Evolutionary conservation across 1,140 invertebrate species (phyloP).

Genomic region (Diachasmimorpha longicaudata): DNA sequence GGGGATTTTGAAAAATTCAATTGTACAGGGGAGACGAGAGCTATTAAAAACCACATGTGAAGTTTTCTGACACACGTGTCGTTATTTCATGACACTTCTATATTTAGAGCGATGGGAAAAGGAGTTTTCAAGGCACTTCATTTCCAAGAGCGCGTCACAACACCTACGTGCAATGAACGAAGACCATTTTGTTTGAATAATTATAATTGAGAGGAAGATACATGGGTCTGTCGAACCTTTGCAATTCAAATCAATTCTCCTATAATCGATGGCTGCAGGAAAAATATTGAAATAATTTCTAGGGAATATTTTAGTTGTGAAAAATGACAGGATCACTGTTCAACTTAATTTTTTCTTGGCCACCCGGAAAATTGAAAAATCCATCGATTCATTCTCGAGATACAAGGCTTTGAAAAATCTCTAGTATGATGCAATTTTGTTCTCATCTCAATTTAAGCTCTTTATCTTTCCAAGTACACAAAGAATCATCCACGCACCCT

Average conservation of each 20-base stretch:
- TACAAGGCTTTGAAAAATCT: not conserved
- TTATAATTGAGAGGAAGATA: not conserved
- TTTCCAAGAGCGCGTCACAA: constrained; percentile 8
- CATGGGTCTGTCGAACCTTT: not conserved
- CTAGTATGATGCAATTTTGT: not conserved
- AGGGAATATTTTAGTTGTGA: not conserved
- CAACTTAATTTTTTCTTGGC: too few species aligned
- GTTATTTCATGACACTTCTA: constrained; percentile 42
- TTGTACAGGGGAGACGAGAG: not conserved
- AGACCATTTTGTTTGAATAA: not conserved
- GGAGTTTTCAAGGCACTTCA: constrained; percentile 19
- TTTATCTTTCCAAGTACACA: constrained; percentile 10
- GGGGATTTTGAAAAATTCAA: not conserved
- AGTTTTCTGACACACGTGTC: constrained; percentile 27
- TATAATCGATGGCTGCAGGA: too few species aligned
- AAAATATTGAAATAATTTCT: too few species aligned
- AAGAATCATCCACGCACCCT: constrained; percentile 1
- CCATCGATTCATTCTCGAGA: not conserved
- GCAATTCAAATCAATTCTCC: not conserved
- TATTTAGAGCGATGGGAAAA: constrained; percentile 55
- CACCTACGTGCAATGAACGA: constrained; percentile 13
- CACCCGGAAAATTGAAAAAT: not conserved
- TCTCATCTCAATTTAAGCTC: not conserved
- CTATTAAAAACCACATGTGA: constrained; percentile 35
- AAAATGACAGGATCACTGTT: too few species aligned